Percentiles rank a stretch among this genome's conserved stretches.
These are phyloP conservation scores for Sander vitreus DNA, from an alignment of 2,113 vertebrate species.

Conservation along the genomic window DNA sequence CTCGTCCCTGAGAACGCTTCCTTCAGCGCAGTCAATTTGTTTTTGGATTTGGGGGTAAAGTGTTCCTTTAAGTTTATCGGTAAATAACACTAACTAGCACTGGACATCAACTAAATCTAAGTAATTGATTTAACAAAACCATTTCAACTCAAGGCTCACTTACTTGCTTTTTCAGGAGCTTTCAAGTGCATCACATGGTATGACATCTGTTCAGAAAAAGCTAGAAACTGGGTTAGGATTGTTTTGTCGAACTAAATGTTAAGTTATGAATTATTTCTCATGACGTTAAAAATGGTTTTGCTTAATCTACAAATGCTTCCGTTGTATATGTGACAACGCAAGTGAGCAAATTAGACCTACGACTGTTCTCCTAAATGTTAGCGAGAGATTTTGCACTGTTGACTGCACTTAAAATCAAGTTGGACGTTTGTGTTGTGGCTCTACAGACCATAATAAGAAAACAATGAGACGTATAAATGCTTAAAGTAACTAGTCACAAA, in stretches of 20 bases:
- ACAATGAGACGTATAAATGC: too few species aligned
- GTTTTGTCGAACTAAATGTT: neutral
- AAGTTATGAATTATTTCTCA: neutral
- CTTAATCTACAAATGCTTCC: neutral
- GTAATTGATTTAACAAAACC: neutral
- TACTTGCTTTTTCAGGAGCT: neutral
- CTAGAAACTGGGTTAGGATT: neutral
- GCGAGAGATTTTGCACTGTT: neutral
- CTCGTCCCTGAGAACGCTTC: too few species aligned
- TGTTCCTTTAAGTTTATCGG: neutral
- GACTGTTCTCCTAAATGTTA: neutral
- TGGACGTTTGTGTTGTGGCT: neutral
- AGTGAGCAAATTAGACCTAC: too few species aligned
- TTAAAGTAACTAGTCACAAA: neutral
- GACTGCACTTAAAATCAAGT: slow-evolving; percentile 11
- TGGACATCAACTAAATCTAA: neutral
- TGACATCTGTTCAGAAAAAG: neutral
- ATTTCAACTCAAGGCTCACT: neutral
- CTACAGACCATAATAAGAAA: neutral
- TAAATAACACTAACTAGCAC: neutral
- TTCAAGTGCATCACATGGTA: neutral
- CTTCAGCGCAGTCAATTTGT: too few species aligned
- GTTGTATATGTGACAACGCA: neutral
- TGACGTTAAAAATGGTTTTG: too few species aligned
- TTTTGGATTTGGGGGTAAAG: too few species aligned